These are phyloP conservation scores for Latrodectus geometricus DNA, from an alignment of 1,140 invertebrate genomes.

Conservation along the genomic window DNA sequence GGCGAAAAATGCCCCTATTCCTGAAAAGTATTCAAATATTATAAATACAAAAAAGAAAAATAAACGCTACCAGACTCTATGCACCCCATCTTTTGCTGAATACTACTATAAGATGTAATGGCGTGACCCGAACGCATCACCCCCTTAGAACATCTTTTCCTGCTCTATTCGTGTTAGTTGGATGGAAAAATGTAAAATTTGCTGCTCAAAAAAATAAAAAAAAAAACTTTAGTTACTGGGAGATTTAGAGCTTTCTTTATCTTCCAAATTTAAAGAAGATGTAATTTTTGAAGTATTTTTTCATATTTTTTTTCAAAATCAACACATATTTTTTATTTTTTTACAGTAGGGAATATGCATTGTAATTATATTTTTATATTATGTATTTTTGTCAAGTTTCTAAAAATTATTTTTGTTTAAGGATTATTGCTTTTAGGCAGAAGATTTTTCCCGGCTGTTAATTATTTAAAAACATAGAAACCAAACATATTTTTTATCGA, in stretches of 20 bases:
- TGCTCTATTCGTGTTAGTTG: neutral
- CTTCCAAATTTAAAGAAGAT: neutral
- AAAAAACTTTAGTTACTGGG: neutral
- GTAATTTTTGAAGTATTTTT: constrained; percentile 16
- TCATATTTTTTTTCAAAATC: neutral
- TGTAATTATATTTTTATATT: constrained; percentile 19
- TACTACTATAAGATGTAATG: constrained; percentile 28
- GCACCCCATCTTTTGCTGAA: neutral
- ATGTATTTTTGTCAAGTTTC: too few species aligned
- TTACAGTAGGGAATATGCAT: neutral
- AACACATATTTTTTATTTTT: constrained; percentile 8
- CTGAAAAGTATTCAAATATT: constrained; percentile 58
- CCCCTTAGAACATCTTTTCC: neutral
- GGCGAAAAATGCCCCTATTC: constrained; percentile 10
- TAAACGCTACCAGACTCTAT: neutral
- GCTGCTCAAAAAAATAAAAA: constrained; percentile 14
- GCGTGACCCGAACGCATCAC: constrained; percentile 44
- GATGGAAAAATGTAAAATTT: constrained; percentile 3
- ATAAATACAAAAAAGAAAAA: constrained; percentile 15
- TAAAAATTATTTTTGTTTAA: too few species aligned
- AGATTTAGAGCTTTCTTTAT: neutral
- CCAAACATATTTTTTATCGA: too few species aligned
- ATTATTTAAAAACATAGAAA: too few species aligned
- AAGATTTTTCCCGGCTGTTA: too few species aligned
- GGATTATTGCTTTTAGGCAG: too few species aligned